These are phyloP conservation scores for Homarus americanus DNA, from an alignment of 1,140 invertebrate genomes.

Conservation along the genomic window DNA sequence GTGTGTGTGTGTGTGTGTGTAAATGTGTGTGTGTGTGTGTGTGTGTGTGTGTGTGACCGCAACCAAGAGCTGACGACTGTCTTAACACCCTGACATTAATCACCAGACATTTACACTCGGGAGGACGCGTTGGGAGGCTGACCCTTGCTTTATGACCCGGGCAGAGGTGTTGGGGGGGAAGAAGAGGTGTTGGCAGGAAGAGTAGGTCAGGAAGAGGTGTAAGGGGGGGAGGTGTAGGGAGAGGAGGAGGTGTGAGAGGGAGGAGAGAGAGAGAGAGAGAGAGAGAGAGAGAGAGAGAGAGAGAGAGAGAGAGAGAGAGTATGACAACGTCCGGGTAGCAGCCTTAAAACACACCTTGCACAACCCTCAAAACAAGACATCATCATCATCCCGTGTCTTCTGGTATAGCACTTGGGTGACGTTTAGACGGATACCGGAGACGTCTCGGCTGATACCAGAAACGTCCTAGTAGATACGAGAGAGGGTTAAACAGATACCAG, in stretches of 20 bases:
- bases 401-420: neutral
- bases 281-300: neutral
- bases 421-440: neutral
- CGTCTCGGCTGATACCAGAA: neutral
- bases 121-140: neutral
- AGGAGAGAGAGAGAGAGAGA: neutral
- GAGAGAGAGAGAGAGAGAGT: neutral
- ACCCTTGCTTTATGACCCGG: neutral
- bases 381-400: neutral
- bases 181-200: too few relatives aligned
- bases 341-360: neutral
- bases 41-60: neutral
- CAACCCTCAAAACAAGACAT: neutral
- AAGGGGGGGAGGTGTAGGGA: neutral
- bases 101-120: conserved; percentile 9
- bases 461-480: too few relatives aligned
- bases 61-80: neutral
- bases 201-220: neutral
- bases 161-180: neutral
- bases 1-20: conserved; percentile 2
- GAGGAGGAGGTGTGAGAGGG: neutral
- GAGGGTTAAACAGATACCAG: neutral
- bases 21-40: neutral
- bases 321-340: neutral
- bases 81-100: conserved; percentile 15